Evolutionary conservation across 2,797 vertebrate species (phyloP), one percentile per base, ranked within the genome.

Genomic region (Columba guinea): DNA sequence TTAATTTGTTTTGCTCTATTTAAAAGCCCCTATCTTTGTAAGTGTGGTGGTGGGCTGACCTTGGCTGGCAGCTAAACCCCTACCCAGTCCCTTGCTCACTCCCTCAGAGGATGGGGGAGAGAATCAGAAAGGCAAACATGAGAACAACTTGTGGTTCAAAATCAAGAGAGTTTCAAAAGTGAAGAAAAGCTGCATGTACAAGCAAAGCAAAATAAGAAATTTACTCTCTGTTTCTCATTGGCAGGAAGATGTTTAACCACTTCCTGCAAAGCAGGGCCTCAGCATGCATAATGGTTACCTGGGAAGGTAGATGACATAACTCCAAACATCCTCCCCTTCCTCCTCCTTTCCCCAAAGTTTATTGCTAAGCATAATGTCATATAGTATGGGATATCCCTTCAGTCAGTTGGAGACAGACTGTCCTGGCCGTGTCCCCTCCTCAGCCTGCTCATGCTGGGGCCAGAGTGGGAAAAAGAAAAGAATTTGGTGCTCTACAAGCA

Each of bases 281-380:
- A 85, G 28, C 4, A 19, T 1, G 0, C 3, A 13, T 23, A 64
- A 21, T 13, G 5, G 10, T 37, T 65, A 19, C 11, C 15, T 70
- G 64, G 30, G 51, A 76, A 83, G 64, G 56, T 21, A 81, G 24
- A 20, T 23, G 27, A 37, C n/a, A 16, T 26, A 30, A 35, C 16
- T 46, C 34, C 8, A 22, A 71, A 78, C 2, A 18, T 23, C 9
- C 12, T 4, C 11, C 21, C 8, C 12, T 65, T 69, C 32, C 6
- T 56, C 13, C n/a, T 56, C 12, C 37, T 73, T 81, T 74, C 20
- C 34, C 24, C 13, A 27, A 13, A 24, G 49, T 46, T 5, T 81
- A 28, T 74, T 53, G n/a, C 24, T 46, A 24, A 49, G 13, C 23
- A 52, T 5, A 22, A 11, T 0, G 1, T 4, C 32, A 30, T 1